These are phyloP conservation scores for Cettia cetti DNA, from an alignment of 2,113 vertebrate genomes.

Conservation along the genomic window DNA sequence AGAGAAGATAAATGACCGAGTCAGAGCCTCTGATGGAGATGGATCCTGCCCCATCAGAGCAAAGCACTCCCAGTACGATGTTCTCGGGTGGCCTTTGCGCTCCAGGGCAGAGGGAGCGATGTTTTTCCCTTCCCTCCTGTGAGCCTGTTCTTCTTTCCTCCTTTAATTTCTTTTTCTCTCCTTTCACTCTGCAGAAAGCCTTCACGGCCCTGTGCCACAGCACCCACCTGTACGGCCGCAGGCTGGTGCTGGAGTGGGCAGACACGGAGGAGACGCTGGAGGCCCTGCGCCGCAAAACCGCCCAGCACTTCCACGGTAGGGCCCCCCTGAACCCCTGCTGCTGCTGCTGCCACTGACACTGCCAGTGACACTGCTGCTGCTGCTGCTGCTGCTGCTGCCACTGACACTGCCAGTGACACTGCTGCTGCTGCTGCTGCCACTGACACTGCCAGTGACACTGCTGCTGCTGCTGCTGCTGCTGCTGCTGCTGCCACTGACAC, in stretches of 20 bases:
- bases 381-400: no score
- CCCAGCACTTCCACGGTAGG: slow-evolving; percentile 90
- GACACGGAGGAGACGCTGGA: slow-evolving; percentile 88
- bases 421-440: no score
- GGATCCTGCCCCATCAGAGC: slow-evolving; percentile 21
- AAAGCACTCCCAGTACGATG: not conserved
- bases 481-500: no score
- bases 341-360: no score
- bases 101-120: not conserved
- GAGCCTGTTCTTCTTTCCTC: not conserved
- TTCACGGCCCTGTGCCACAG: slow-evolving; percentile 94
- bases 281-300: slow-evolving; percentile 85
- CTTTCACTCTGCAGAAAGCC: slow-evolving; percentile 78
- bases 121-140: not conserved
- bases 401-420: no score
- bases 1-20: not conserved
- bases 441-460: no score
- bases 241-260: slow-evolving; percentile 95
- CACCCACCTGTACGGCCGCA: slow-evolving; percentile 93
- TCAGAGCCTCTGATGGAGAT: slow-evolving; percentile 21
- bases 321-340: no score
- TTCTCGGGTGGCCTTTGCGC: not conserved
- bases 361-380: no score
- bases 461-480: no score
- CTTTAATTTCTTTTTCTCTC: not conserved